These are phyloP conservation scores for Clamator glandarius DNA, from an alignment of 2,797 vertebrate genomes.

Conservation along the genomic window DNA sequence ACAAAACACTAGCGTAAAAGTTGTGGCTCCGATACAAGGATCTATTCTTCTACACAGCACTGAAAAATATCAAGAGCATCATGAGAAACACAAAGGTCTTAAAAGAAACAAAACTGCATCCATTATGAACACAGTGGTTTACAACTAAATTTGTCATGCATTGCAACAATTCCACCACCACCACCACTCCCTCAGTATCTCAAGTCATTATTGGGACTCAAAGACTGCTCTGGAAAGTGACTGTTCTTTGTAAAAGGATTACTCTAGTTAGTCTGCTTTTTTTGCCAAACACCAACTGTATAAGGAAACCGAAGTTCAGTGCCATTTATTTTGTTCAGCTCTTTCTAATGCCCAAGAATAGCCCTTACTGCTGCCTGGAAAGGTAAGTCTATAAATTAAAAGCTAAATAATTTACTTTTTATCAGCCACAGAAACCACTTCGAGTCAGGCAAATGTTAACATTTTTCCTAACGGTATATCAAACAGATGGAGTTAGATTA, in stretches of 20 bases:
- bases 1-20: constrained; percentile 55
- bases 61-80: constrained; percentile 58
- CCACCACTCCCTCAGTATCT: not conserved
- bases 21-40: constrained; percentile 37
- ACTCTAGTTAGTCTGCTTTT: constrained; percentile 72
- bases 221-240: constrained; percentile 46
- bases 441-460: not conserved
- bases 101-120: constrained; percentile 58
- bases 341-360: constrained; percentile 68
- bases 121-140: constrained; percentile 20
- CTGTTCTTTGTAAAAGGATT: constrained; percentile 68
- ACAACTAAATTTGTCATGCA: constrained; percentile 50
- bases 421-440: not conserved
- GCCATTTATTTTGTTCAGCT: constrained; percentile 69
- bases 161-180: not conserved
- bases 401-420: not conserved
- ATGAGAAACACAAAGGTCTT: constrained; percentile 46
- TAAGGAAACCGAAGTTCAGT: constrained; percentile 76
- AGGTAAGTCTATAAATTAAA: constrained; percentile 23
- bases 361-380: constrained; percentile 45
- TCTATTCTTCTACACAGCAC: constrained; percentile 14
- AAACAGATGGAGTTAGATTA: not conserved
- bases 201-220: constrained; percentile 36
- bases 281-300: constrained; percentile 75
- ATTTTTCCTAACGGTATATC: not conserved